phyloP scores from a whole-genome alignment of 2,113 vertebrate genomes.

The Glaucomys volans region DNA sequence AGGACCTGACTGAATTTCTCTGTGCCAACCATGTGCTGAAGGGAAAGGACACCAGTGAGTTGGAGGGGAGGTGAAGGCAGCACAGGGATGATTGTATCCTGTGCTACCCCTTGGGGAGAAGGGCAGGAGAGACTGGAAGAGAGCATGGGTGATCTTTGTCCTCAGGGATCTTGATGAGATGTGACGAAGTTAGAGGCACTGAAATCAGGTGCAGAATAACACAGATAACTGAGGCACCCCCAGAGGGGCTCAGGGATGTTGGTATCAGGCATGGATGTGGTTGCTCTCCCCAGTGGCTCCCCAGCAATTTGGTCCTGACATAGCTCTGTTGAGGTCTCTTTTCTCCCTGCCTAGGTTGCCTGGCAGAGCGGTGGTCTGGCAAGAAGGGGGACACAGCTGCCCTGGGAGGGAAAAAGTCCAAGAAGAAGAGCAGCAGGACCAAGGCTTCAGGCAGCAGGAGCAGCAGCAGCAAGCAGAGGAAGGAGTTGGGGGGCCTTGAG shows the following conservation, averaged over 20 bases:
- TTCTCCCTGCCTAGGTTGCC: slow-evolving; percentile 82
- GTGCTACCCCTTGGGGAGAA: background rate
- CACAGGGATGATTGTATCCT: background rate
- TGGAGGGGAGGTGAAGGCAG: background rate
- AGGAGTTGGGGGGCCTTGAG: slow-evolving; percentile 15
- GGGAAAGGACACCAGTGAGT: slow-evolving; percentile 94
- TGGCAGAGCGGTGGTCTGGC: slow-evolving; percentile 87
- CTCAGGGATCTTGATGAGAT: background rate
- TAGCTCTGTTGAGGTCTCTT: background rate
- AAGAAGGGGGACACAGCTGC: slow-evolving; percentile 93
- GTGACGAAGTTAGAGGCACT: background rate
- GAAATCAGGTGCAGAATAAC: background rate
- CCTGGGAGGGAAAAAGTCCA: slow-evolving; percentile 87
- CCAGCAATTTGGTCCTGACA: background rate
- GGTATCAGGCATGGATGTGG: accelerated
- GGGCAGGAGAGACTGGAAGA: background rate
- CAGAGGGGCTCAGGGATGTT: background rate
- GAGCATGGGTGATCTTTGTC: background rate
- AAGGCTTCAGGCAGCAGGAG: slow-evolving; percentile 85
- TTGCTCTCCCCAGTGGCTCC: background rate
- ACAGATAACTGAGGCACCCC: no score
- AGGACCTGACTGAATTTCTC: slow-evolving; percentile 94
- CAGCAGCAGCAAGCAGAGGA: slow-evolving; percentile 80
- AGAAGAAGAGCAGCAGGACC: slow-evolving; percentile 88
- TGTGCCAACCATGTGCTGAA: slow-evolving; percentile 96